Percentiles rank a stretch among this genome's conserved stretches.
Conservation (phyloP, 2,888 invertebrate species). For the Seira sanloemensis region DNA sequence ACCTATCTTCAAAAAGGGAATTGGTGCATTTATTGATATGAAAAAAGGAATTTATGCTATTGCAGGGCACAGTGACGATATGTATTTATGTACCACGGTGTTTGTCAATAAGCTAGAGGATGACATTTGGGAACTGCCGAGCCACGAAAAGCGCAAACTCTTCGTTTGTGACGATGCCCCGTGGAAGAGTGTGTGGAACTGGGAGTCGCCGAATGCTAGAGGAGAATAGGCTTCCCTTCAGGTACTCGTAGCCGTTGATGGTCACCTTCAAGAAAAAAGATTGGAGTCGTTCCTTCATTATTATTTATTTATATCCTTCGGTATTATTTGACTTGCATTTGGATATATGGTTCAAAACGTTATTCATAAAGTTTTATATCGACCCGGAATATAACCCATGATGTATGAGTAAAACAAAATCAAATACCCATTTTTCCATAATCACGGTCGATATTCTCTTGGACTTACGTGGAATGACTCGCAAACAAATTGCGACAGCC, state of each 20-base stretch:
- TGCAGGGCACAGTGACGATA: no score
- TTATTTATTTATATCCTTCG: no score
- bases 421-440: not conserved
- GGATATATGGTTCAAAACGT: no score
- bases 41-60: no score
- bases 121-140: constrained; percentile 28
- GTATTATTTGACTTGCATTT: no score
- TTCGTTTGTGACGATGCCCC: constrained; percentile 10
- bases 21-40: no score
- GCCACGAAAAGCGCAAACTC: constrained; percentile 13
- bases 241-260: constrained; percentile 21
- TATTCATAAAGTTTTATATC: not conserved
- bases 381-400: not conserved
- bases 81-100: no score
- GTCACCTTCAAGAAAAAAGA: constrained; percentile 23
- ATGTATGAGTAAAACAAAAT: not conserved
- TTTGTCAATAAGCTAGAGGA: no score
- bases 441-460: not conserved
- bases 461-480: constrained; percentile 54
- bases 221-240: constrained; percentile 24
- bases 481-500: constrained; percentile 20
- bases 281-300: no score
- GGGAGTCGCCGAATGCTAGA: constrained; percentile 32
- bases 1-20: no score
- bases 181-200: constrained; percentile 19